Evolutionary conservation across 2,888 invertebrate species (phyloP).

Genomic region (Xanthia togata): DNA sequence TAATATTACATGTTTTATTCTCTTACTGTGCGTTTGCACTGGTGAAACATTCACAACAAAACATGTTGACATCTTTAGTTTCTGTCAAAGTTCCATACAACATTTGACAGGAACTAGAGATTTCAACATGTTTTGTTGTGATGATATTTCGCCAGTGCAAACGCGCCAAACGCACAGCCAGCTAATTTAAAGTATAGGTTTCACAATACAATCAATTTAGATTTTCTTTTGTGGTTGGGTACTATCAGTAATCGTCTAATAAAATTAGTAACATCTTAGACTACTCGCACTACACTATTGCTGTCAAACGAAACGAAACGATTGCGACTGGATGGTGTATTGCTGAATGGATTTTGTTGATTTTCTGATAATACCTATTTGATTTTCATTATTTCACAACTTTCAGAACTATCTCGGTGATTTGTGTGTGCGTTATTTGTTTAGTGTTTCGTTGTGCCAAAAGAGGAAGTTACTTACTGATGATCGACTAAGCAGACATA

Average conservation of each 20-base stretch:
- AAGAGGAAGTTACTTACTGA: conserved; percentile 43
- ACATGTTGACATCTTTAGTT: no score
- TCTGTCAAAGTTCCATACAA: no score
- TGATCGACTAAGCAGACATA: conserved; percentile 38
- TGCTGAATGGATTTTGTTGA: conserved; percentile 48
- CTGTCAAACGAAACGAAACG: conserved; percentile 56
- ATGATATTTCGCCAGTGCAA: no score
- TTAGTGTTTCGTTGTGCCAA: conserved; percentile 54
- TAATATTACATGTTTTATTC: neutral
- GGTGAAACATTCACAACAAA: no score
- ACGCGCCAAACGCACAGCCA: no score
- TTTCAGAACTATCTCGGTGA: conserved; percentile 21
- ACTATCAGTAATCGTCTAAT: neutral
- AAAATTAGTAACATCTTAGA: no score
- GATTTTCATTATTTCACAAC: conserved; percentile 28
- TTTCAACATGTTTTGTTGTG: no score
- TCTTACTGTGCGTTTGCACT: no score
- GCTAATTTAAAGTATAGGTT: neutral
- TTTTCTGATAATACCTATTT: conserved; percentile 45
- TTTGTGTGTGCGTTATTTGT: conserved; percentile 44
- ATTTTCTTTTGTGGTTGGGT: no score
- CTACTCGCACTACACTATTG: conserved; percentile 6
- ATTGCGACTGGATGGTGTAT: conserved; percentile 23
- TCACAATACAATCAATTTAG: neutral
- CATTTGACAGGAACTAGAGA: no score